Base-by-base conservation (phyloP, 2,113 vertebrate species). In the Phylloscopus trochiloides region DNA sequence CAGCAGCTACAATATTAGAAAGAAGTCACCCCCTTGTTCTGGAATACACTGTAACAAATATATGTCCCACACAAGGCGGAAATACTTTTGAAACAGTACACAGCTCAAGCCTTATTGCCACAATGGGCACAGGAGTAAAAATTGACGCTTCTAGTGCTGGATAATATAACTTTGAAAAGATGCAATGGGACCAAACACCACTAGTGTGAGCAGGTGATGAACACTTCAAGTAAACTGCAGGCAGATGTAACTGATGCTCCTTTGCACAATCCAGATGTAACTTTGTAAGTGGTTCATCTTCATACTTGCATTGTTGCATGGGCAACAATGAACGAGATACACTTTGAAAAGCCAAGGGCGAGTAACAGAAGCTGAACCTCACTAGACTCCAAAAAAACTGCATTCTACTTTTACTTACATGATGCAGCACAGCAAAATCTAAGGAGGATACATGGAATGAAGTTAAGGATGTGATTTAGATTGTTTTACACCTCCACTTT, bases 271-370 rank as follows among this genome's bases (percentile, higher is more conserved):
- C 24, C 51, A 51, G 28, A 45, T 15, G 9, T 51, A 12, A 29
- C 13, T 71, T 50, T n/a, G 4, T 22, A 26, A 14, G 5, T 59
- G 14, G 8, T 47, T 79, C 21, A 15, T 47, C n/a, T 45, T 85
- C 6, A 1, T 66, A 36, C 12, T 17, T 0, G 1, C 17, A 13
- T 22, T 4, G 29, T 17, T 0, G 1, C 14, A 13, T 22, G 5
- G 29, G 26, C 10, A 58, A 8, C 10, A 6, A 16, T 34, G 62
- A 31, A 48, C 0, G 1, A 50, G 51, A 34, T 54, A 59, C 12
- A 34, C 17, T 24, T 25, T 67, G 9, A n/a, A 31, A n/a, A 73
- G 29, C 14, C 47, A 79, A 61, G 12, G 26, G 9, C 0, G 0
- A 42, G 15, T 54, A 40, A 32, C 14, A 52, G 47, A 59, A 47